Evolutionary conservation across 1,140 invertebrate species (phyloP).

Genomic region (Acromyrmex echinatior): DNA sequence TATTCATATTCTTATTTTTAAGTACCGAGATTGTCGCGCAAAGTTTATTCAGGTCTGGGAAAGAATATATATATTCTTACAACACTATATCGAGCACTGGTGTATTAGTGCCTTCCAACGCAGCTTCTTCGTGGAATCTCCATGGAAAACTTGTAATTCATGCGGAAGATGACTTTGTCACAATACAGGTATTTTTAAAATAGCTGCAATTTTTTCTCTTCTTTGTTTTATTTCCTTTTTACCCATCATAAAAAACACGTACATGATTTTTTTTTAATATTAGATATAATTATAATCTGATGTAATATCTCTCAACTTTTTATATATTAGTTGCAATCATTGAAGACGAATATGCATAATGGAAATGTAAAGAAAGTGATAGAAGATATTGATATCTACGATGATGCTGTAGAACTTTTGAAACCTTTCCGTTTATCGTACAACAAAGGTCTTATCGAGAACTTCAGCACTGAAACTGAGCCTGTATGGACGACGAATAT

Average conservation of each 20-base stretch:
- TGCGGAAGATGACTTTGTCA: slow-evolving; percentile 73
- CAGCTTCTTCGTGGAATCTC: slow-evolving; percentile 83
- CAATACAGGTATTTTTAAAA: slow-evolving; percentile 78
- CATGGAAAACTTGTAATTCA: slow-evolving; percentile 80
- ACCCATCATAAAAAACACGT: background rate
- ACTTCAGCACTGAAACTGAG: slow-evolving; percentile 84
- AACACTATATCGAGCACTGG: slow-evolving; percentile 81
- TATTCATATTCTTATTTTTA: slow-evolving; percentile 69
- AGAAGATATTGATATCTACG: slow-evolving; percentile 69
- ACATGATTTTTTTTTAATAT: slow-evolving; percentile 69
- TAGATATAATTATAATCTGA: slow-evolving; percentile 12
- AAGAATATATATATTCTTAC: slow-evolving; percentile 83
- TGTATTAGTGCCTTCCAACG: slow-evolving; percentile 80
- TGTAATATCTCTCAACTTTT: slow-evolving; percentile 12
- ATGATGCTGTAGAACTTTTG: slow-evolving; percentile 78
- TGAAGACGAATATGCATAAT: slow-evolving; percentile 81
- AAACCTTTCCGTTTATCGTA: slow-evolving; percentile 83
- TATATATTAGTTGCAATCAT: slow-evolving; percentile 75
- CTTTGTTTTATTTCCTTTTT: background rate
- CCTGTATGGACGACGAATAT: slow-evolving; percentile 90
- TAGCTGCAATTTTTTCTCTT: slow-evolving; percentile 17
- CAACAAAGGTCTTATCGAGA: slow-evolving; percentile 81
- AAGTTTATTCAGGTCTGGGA: slow-evolving; percentile 81
- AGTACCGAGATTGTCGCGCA: slow-evolving; percentile 57
- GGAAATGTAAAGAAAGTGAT: slow-evolving; percentile 74